Base-by-base conservation (phyloP, 30 jellyfish, hydroid and myxozoan genomes). In the Turritopsis rubra region DNA sequence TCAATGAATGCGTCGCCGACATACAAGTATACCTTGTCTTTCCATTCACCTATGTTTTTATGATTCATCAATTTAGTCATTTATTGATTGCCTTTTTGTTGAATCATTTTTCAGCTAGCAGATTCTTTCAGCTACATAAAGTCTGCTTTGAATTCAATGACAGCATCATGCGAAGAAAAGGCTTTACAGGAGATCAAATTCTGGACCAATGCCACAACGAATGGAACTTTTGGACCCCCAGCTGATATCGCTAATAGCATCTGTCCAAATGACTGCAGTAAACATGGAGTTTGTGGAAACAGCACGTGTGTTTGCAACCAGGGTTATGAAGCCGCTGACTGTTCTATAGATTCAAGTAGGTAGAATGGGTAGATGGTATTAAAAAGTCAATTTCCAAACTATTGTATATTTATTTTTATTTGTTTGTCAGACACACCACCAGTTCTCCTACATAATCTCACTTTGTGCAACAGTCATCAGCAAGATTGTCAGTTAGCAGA, bases 221-320 rank as follows among this genome's bases (percentile, higher is more conserved):
- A 89, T 71, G 89, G 89, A 54, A 89, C 91, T 1, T 31, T 89
- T 22, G n/a, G n/a, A n/a, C n/a, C n/a, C n/a, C n/a, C n/a, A n/a
- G n/a, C n/a, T n/a, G 90, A 54, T 1, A 77, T 89, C 9, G 95
- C 77, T 29, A 85, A 89, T 60, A 79, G 28, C 1, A 19, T 89
- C 18, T 89, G 96, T 26, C 96, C 91, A 13, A 89, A 85, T 52
- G 85, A 68, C 71, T 89, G 96, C 80, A 89, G 94, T 76, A 87
- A 81, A 0, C 81, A 89, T 41, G 96, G 96, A 41, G 19, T 28
- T 5, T 89, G 96, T 73, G 80, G 60, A n/a, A 89, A 89, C 78
- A 91, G 90, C 54, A 89, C 96, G 0, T 89, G 96, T 71, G 65
- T 75, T 1, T 89, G 96, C 65, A 70, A 89, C 71, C 23, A 53